These are phyloP conservation scores for Bombyx mandarina DNA, from an alignment of 1,140 invertebrate genomes.

Conservation along the genomic window DNA sequence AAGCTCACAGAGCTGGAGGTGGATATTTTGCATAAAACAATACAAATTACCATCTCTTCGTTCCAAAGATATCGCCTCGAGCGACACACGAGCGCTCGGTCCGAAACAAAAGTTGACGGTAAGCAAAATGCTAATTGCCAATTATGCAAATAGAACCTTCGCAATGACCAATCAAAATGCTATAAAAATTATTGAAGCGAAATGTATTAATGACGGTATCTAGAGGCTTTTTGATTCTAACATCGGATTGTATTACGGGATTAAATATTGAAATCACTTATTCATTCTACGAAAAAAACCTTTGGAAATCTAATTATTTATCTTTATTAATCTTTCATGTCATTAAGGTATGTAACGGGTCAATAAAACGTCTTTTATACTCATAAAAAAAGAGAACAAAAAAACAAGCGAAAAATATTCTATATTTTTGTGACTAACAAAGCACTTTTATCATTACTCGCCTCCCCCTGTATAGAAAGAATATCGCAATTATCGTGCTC, in stretches of 20 bases:
- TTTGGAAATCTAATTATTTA: no score
- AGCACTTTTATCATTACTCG: no score
- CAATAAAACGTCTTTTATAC: no score
- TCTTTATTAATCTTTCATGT: no score
- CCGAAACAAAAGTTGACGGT: conserved; percentile 22
- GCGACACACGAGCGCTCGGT: conserved; percentile 18
- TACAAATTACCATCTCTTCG: conserved; percentile 13
- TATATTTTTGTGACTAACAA: no score
- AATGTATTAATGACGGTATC: no score
- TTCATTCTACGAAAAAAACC: no score
- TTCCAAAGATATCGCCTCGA: conserved; percentile 11
- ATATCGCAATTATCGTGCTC: conserved; percentile 12
- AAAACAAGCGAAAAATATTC: neutral
- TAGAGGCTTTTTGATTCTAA: no score
- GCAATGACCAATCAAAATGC: conserved; percentile 52
- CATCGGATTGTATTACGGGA: neutral
- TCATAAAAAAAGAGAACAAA: neutral
- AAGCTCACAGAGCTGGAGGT: neutral
- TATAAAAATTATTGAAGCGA: conserved; percentile 13
- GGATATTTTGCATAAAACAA: conserved; percentile 16
- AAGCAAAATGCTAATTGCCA: conserved; percentile 58
- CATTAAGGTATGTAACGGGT: no score
- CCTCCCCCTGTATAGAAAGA: conserved; percentile 6
- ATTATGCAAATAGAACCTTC: conserved; percentile 52
- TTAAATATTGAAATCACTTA: no score